phyloP scores from a whole-genome alignment of 2,888 invertebrate species.

The Rhyacophila evoluta region DNA sequence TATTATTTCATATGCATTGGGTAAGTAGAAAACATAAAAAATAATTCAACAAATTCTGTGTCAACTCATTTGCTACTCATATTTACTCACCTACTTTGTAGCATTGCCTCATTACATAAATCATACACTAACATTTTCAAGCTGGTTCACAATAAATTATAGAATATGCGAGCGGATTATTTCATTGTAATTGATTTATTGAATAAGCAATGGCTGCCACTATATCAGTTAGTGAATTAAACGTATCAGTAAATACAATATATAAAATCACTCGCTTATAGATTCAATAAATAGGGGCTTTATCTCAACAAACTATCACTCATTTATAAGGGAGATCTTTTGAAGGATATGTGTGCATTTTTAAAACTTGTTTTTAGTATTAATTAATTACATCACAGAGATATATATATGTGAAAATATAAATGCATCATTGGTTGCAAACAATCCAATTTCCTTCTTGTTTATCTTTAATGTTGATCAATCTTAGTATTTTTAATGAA shows the following conservation, averaged over 20 bases:
- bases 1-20: no score
- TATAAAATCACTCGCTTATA: slow-evolving; percentile 32
- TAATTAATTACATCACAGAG: no score
- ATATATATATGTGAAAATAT: no score
- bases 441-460: no score
- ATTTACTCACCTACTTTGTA: not conserved
- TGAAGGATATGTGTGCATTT: not conserved
- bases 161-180: slow-evolving; percentile 23
- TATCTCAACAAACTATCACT: slow-evolving; percentile 39
- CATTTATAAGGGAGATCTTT: slow-evolving; percentile 3
- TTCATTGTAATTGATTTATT: slow-evolving; percentile 49
- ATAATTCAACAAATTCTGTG: not conserved
- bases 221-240: slow-evolving; percentile 32
- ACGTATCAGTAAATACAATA: slow-evolving; percentile 42
- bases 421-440: no score
- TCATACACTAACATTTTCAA: slow-evolving; percentile 5
- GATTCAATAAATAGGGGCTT: slow-evolving; percentile 45
- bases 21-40: not conserved
- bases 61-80: not conserved
- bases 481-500: no score
- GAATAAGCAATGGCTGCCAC: slow-evolving; percentile 29
- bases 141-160: not conserved
- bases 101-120: slow-evolving; percentile 7
- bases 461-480: no score
- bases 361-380: not conserved